phyloP scores from a whole-genome alignment of 2,888 invertebrate species.

The Creontiades dilutus region DNA sequence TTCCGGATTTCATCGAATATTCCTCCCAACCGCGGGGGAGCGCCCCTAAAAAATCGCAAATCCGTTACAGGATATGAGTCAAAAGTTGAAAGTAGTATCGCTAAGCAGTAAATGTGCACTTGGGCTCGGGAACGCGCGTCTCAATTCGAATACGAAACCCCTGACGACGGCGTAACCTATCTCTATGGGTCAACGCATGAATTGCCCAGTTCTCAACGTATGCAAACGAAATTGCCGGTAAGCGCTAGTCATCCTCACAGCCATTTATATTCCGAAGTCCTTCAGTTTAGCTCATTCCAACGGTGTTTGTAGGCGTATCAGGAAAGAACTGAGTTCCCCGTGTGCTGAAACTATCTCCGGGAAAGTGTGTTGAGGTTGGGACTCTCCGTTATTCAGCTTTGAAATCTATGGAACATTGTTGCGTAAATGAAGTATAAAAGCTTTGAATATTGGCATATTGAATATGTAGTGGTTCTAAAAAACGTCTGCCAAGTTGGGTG shows the following conservation, averaged over 20 bases:
- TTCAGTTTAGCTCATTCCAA: constrained; percentile 51
- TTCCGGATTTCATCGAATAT: no score
- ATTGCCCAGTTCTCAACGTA: constrained; percentile 17
- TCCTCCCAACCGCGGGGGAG: no score
- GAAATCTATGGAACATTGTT: no score
- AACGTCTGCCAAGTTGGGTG: no score
- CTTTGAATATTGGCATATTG: no score
- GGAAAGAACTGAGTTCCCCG: constrained; percentile 8
- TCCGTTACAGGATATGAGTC: no score
- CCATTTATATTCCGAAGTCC: constrained; percentile 64
- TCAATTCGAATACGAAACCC: background rate
- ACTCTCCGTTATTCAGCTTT: no score
- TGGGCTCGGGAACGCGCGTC: background rate
- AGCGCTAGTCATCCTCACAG: constrained; percentile 30
- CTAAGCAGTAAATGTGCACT: no score
- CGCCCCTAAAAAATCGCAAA: no score
- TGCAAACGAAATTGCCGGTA: constrained; percentile 45
- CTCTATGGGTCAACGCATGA: constrained; percentile 48
- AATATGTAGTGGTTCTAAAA: no score
- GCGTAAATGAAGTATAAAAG: no score
- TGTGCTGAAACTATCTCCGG: background rate
- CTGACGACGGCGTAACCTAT: background rate
- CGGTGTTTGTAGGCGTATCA: constrained; percentile 45
- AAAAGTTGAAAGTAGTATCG: no score
- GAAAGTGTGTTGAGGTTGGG: background rate